Percentiles rank a stretch among this genome's conserved stretches.
Conservation (phyloP, 2,113 vertebrate species). For the Apaloderma vittatum region DNA sequence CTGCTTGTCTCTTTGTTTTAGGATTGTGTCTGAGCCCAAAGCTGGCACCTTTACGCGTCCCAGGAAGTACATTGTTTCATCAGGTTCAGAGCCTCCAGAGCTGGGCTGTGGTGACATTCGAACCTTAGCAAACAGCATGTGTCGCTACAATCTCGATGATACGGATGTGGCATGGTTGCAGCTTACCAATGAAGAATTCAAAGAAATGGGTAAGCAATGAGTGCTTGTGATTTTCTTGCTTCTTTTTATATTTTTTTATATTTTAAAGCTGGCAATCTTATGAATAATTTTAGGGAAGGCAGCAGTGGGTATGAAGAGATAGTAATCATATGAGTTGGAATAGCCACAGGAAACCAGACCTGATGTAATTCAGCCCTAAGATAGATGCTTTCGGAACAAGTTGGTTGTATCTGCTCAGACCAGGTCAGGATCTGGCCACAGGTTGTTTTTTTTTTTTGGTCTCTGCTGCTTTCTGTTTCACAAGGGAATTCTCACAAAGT, state of each 20-base stretch:
- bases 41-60: slow-evolving; percentile 87
- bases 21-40: slow-evolving; percentile 85
- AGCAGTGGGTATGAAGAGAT: not conserved
- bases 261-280: not conserved
- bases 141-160: slow-evolving; percentile 94
- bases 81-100: slow-evolving; percentile 83
- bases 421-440: not conserved
- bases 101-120: slow-evolving; percentile 92
- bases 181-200: slow-evolving; percentile 89
- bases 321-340: not conserved
- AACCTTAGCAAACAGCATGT: slow-evolving; percentile 88
- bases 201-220: slow-evolving; percentile 89
- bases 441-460: not conserved
- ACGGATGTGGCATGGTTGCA: slow-evolving; percentile 92
- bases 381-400: fast-evolving
- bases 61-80: slow-evolving; percentile 90
- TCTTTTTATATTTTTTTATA: too few species aligned
- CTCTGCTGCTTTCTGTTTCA: not conserved
- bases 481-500: not conserved
- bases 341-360: not conserved
- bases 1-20: slow-evolving; percentile 55
- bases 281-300: not conserved
- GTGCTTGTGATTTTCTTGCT: not conserved
- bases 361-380: not conserved
- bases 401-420: not conserved